A percentile compares a stretch with the other conserved stretches of the same genome.
These are phyloP conservation scores for Sebastolobus alascanus DNA, from an alignment of 2,797 vertebrate species.

Conservation along the genomic window DNA sequence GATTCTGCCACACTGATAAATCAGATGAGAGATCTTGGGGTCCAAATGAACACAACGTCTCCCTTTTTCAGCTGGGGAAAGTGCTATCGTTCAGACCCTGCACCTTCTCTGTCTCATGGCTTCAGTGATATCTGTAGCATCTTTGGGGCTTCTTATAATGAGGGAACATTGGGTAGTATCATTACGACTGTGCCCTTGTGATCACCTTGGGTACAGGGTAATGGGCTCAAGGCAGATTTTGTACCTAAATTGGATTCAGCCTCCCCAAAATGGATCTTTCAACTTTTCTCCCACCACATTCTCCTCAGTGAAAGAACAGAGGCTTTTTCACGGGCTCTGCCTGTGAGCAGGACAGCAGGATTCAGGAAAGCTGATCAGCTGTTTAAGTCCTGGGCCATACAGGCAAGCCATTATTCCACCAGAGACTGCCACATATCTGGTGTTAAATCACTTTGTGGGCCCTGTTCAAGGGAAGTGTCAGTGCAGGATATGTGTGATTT, in stretches of 20 bases:
- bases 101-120: too few relatives aligned
- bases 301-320: background rate
- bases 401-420: background rate
- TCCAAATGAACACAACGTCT: too few relatives aligned
- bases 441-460: background rate
- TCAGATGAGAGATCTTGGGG: too few relatives aligned
- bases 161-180: background rate
- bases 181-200: background rate
- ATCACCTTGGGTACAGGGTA: background rate
- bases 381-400: conserved; percentile 4
- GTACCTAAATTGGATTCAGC: background rate
- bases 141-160: background rate
- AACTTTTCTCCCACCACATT: background rate
- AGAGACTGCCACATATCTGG: background rate
- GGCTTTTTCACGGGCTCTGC: background rate
- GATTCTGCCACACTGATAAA: too few relatives aligned
- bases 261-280: background rate
- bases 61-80: background rate
- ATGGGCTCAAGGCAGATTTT: background rate
- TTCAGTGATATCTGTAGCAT: background rate
- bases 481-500: background rate
- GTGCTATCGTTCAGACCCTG: background rate
- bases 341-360: background rate
- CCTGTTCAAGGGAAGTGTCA: background rate
- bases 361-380: conserved; percentile 11